Base-by-base conservation (phyloP, 2,113 vertebrate species). In the Perccottus glenii region DNA sequence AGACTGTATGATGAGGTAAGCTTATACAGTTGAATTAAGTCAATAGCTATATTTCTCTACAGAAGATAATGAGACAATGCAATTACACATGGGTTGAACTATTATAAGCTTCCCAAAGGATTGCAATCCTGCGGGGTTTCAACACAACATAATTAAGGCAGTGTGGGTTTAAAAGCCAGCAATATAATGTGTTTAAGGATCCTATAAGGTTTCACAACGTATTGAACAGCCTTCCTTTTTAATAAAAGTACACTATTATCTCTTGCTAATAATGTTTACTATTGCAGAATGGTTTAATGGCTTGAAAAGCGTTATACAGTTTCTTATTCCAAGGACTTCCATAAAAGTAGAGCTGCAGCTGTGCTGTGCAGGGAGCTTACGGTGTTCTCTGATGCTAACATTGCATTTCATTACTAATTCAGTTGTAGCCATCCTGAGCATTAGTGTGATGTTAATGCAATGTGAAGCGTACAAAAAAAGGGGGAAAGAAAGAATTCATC, bases 371-470 rank as follows among this genome's bases (percentile, higher is more conserved):
- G 61, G 49, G 52, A 70, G 70, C 73, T 55, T 32, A 55, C 71
- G 64, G 79, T 48, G 64, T 71, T 75, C 70, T 83, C 80, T 78
- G 67, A 80, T 16, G 64, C 82, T 76, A 78, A 59, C 81, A 82
- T 86, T 76, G 81, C 80, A 67, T 84, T 88, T 88, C 90, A 91
- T 92, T 81, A 92, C 90, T 91, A 89, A 91, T 92, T 91, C 85
- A 92, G 80, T 78, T 62, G 71, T 44, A 82, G 81, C 81, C 83
- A 83, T 79, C 83, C 64, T 42, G 47, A 65, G 80, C 82, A 84
- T 88, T 85, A 86, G 82, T 70, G 62, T 88, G 85, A 91, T 67
- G 74, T 64, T 92, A 82, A 93, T 88, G 70, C 86, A 82, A 78
- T 66, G 80, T 86, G 88, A 91, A 87, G 77, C 44, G 9, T 48